These are phyloP conservation scores for Balanococcus diminutus DNA, from an alignment of 2,888 invertebrate genomes.

Conservation along the genomic window DNA sequence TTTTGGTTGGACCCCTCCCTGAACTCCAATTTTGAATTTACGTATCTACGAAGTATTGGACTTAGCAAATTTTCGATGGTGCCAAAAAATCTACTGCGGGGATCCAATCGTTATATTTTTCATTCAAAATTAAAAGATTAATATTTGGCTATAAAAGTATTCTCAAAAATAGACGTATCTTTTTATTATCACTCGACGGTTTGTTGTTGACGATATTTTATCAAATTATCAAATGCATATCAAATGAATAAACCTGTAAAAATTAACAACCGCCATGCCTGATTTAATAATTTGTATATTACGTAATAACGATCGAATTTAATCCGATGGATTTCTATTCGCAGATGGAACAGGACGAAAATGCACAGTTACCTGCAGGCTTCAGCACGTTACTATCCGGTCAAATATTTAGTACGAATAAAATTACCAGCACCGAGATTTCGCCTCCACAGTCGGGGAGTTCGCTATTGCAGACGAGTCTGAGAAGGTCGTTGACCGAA, in stretches of 20 bases:
- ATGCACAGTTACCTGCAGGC: slow-evolving; percentile 65
- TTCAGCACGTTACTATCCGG: slow-evolving; percentile 68
- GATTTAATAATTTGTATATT: not conserved
- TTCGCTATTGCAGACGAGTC: slow-evolving; percentile 14
- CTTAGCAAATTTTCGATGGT: not conserved
- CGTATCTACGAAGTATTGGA: too few species aligned
- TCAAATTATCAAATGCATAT: too few species aligned
- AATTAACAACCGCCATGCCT: not conserved
- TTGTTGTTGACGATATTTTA: too few species aligned
- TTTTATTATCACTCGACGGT: not conserved
- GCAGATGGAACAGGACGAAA: slow-evolving; percentile 59
- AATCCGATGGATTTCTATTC: slow-evolving; percentile 38
- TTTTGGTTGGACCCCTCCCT: too few species aligned
- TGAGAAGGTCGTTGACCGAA: slow-evolving; percentile 52
- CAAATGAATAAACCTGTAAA: not conserved
- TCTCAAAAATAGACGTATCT: not conserved
- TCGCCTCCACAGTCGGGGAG: slow-evolving; percentile 21
- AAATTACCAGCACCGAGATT: not conserved
- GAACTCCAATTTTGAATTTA: too few species aligned
- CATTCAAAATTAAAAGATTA: not conserved
- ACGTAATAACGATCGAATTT: not conserved
- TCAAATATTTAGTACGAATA: slow-evolving; percentile 61
- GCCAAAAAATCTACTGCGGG: not conserved
- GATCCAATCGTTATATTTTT: too few species aligned
- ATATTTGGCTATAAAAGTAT: not conserved